Conservation (phyloP, 1,140 invertebrate genomes). For the Littorina saxatilis region DNA sequence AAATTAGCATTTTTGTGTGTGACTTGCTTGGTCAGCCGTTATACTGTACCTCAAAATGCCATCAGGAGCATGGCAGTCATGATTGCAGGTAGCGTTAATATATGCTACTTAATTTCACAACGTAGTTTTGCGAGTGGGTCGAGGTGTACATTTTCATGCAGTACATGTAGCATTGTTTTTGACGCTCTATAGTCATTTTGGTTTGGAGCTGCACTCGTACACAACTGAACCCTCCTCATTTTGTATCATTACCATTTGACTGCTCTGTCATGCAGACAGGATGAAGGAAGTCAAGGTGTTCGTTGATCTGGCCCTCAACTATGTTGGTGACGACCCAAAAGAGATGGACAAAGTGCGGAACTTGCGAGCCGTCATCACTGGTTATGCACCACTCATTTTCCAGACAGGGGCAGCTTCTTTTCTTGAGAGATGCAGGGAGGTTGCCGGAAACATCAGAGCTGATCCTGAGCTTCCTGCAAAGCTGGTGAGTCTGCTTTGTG, state of each 20-base stretch:
- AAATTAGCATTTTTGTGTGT: background rate
- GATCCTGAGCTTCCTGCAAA: constrained; percentile 63
- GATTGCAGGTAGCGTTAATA: background rate
- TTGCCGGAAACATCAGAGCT: constrained; percentile 61
- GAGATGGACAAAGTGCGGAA: constrained; percentile 61
- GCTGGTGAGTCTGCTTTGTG: constrained; percentile 48
- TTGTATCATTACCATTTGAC: too few relatives aligned
- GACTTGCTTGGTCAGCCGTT: background rate
- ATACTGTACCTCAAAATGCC: background rate
- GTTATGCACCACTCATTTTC: constrained; percentile 71
- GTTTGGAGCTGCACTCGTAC: too few relatives aligned
- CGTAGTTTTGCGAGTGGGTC: too few relatives aligned
- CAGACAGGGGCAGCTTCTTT: constrained; percentile 51
- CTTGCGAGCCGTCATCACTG: constrained; percentile 66
- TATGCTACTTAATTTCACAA: too few relatives aligned
- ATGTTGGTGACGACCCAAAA: constrained; percentile 66
- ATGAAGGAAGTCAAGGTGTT: constrained; percentile 71
- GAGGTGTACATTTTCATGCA: too few relatives aligned
- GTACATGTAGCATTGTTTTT: too few relatives aligned
- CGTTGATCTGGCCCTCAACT: constrained; percentile 68
- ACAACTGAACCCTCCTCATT: too few relatives aligned
- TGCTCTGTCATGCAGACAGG: constrained; percentile 37
- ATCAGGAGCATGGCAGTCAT: background rate
- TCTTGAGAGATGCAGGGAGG: constrained; percentile 56
- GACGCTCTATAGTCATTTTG: too few relatives aligned